Evolutionary conservation across 2,113 vertebrate species (phyloP).

Genomic region (Edolisoma coerulescens): DNA sequence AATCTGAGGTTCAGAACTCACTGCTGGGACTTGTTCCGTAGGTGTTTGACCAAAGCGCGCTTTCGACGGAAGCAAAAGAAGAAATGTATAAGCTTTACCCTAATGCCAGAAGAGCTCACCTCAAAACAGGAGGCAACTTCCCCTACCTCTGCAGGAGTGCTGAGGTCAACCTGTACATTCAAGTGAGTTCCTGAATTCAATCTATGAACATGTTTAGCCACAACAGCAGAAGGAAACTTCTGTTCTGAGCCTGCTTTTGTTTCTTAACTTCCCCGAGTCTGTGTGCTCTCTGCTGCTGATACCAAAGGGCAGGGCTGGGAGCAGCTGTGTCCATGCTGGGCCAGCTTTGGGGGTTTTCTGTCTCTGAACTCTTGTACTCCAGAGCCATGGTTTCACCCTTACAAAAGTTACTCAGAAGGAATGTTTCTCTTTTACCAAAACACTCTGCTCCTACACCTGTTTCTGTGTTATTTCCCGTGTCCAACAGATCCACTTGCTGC

Average conservation of each 20-base stretch:
- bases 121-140: slow-evolving; percentile 98
- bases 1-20: not conserved
- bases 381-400: not conserved
- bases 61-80: slow-evolving; percentile 94
- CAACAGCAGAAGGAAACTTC: not conserved
- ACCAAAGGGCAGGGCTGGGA: not conserved
- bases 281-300: not conserved
- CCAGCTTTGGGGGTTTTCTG: not conserved
- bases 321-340: not conserved
- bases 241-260: not conserved
- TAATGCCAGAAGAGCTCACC: slow-evolving; percentile 91
- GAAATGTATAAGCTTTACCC: slow-evolving; percentile 99
- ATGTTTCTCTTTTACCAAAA: not conserved
- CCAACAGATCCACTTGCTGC: slow-evolving; percentile 89
- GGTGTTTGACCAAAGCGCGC: slow-evolving; percentile 98
- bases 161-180: slow-evolving; percentile 95
- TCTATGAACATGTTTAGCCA: fast-evolving
- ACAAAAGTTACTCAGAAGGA: not conserved
- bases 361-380: not conserved
- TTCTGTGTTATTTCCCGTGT: not conserved
- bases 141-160: slow-evolving; percentile 94
- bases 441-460: not conserved
- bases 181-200: slow-evolving; percentile 69
- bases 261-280: not conserved
- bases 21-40: slow-evolving; percentile 24